Evolutionary conservation across 1,140 invertebrate genomes (phyloP), one percentile per base, ranked within the genome.

Genomic region (Drosophila oshimai): DNA sequence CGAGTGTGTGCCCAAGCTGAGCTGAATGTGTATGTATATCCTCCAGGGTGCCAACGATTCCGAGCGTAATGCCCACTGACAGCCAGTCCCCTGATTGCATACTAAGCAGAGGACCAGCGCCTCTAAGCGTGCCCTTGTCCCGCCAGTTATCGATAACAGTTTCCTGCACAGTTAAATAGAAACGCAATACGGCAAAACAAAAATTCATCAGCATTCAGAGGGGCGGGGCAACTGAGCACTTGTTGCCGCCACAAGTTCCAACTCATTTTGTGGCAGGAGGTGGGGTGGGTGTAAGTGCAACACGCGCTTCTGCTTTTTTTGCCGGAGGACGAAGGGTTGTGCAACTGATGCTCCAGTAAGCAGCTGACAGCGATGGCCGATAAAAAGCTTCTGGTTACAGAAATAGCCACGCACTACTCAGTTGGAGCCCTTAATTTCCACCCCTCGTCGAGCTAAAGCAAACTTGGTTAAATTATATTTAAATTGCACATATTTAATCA

Each of bases 401-500:
- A 58, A 78, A 72, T 83, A 65, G 73, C 44, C 17, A 73, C 53
- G 62, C 69, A 78, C 65, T 10, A n/a, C 39, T 4, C 13, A 12
- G 18, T 33, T 33, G 53, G 28, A 17, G 28, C 22, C 26, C 33
- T 24, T 17, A n/a, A n/a, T n/a, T n/a, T 12, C 22, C 24, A 4
- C 15, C 24, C 10, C 15, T 37, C 71, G 20, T 15, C 13, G 7
- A 51, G 9, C 15, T 29, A 42, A 31, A n/a, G 54, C 29, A 18
- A 70, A 45, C n/a, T 44, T 41, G 45, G 53, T 20, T 49, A 54
- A 55, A 77, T 83, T 78, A 83, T 83, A 78, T 83, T 79, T 74
- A 74, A 84, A 83, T 53, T 64, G 57, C 69, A 72, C 39, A 70
- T 78, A 74, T 86, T 83, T 83, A 79, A 86, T 71, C 80, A 83